phyloP scores from a whole-genome alignment of 2,888 invertebrate species.

The Dolichopus griseipennis region DNA sequence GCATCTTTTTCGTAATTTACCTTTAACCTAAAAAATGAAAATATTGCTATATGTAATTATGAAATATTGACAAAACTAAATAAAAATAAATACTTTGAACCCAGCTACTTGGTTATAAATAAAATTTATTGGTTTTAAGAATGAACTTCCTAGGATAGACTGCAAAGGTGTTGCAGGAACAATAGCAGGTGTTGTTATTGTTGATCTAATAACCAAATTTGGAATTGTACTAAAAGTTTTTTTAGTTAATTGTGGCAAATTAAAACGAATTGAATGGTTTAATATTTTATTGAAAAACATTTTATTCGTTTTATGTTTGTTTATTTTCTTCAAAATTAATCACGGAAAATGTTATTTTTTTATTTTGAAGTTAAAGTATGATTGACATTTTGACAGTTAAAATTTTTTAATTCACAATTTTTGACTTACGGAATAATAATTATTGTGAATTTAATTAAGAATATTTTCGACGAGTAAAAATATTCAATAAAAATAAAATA shows the following conservation, averaged over 20 bases:
- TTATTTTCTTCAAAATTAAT: too few species aligned
- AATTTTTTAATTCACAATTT: too few species aligned
- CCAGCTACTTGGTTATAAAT: conserved; percentile 43
- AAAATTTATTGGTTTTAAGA: neutral
- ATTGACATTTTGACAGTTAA: too few species aligned
- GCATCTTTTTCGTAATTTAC: conserved; percentile 59
- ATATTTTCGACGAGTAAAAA: too few species aligned
- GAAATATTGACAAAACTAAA: neutral
- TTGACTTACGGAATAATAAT: too few species aligned
- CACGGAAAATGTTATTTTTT: too few species aligned
- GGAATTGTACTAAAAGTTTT: neutral
- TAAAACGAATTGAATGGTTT: neutral
- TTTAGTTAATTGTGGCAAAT: neutral
- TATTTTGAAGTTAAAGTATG: too few species aligned
- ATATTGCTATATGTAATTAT: too few species aligned
- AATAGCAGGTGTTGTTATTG: too few species aligned
- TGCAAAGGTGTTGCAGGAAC: neutral
- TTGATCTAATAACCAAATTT: neutral
- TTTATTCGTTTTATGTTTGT: neutral
- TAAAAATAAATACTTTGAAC: conserved; percentile 51
- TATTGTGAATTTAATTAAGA: too few species aligned
- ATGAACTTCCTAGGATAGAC: neutral
- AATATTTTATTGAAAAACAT: neutral
- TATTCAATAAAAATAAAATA: too few species aligned
- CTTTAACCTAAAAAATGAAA: conserved; percentile 41